Base-by-base conservation (phyloP, 2,888 invertebrate species). In the Helicoverpa assulta region DNA sequence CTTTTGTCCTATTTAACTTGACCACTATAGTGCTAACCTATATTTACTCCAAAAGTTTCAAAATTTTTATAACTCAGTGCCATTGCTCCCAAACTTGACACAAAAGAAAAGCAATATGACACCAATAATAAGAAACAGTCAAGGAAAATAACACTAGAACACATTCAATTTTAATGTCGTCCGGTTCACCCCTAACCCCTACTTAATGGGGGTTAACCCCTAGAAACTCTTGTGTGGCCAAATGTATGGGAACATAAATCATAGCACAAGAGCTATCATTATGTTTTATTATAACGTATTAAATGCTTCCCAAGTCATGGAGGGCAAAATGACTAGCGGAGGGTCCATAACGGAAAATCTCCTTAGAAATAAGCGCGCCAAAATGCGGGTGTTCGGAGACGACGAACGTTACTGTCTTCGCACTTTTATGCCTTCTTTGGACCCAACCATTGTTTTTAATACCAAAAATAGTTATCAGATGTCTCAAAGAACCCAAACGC, bases 201-300 rank as follows among this genome's bases (percentile, higher is more conserved):
- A 47, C 6, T n/a, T n/a, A 47, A 47, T 47, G 47, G 47, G n/a
- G 47, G 47, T 16, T 47, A 47, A 16, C n/a, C 47, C 47, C n/a
- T 5, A n/a, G 43, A 76, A 55, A n/a, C 81, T 60, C 71, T 76
- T 76, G 76, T 76, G 52, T 51, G n/a, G 55, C 60, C 70, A 80
- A 76, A 80, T 70, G 70, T 80, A 76, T 76, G 63, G 51, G 33
- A 14, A 50, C 57, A 76, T 76, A 70, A 80, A 76, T 76, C 77
- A 76, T 70, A 29, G 26, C 21, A 76, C n/a, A 69, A 63, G 63
- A 26, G 81, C 81, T 52, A 81, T 76, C 71, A 81, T 76, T 76
- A 81, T 80, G 60, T 76, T 76, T 76, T 76, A 76, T 64, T 76
- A 53, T 80, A 61, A 80, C 80, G 59, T 61, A 81, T 80, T 76